phyloP scores from a whole-genome alignment of 2,797 vertebrate genomes.

The Hipposideros larvatus region DNA sequence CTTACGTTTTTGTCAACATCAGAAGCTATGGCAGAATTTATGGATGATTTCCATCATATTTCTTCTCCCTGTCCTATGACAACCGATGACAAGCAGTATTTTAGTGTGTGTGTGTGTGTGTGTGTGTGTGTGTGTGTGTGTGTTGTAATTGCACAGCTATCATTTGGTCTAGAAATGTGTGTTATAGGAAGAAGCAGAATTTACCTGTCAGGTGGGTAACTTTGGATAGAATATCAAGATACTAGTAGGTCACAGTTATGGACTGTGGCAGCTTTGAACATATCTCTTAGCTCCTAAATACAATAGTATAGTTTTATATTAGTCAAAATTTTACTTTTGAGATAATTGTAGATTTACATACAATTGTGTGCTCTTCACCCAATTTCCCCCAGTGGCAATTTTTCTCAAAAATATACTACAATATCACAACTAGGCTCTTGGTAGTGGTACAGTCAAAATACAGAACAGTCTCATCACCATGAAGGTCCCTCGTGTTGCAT shows the following conservation, averaged over 20 bases:
- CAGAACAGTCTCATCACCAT: neutral
- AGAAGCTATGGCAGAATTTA: neutral
- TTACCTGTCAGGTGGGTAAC: neutral
- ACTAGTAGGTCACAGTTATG: neutral
- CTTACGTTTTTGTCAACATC: neutral
- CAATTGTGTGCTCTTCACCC: neutral
- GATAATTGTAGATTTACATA: neutral
- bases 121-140: neutral
- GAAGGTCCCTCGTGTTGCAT: neutral
- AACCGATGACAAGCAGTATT: neutral
- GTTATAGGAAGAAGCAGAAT: neutral
- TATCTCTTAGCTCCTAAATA: neutral
- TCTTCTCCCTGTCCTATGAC: neutral
- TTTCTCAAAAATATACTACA: neutral
- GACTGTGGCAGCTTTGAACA: neutral
- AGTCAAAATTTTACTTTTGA: neutral
- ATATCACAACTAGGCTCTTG: neutral
- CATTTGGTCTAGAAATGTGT: neutral
- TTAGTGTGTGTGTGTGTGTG: neutral
- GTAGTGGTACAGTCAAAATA: neutral
- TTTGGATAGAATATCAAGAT: neutral
- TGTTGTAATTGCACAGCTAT: conserved; percentile 19
- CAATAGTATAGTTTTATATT: neutral
- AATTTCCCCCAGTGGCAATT: neutral
- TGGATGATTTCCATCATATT: neutral